A percentile compares a stretch with the other conserved stretches of the same genome.
phyloP scores from a whole-genome alignment of 2,113 vertebrate genomes.

The Ivindomyrus marchei region DNA sequence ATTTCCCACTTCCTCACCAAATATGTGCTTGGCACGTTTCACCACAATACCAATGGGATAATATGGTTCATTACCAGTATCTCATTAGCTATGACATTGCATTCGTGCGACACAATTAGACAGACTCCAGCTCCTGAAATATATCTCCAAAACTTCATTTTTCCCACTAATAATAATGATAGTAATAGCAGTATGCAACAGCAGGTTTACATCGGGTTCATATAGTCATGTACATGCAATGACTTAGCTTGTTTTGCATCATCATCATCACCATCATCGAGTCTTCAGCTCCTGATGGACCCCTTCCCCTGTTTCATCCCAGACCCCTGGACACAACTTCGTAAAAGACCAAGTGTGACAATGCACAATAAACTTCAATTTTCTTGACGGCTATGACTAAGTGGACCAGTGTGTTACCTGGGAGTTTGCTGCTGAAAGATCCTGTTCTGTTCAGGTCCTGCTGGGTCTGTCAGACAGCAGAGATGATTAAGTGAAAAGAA shows the following conservation, averaged over 20 bases:
- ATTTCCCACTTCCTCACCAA: slow-evolving; percentile 20
- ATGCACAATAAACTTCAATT: background rate
- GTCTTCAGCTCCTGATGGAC: background rate
- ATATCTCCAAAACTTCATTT: background rate
- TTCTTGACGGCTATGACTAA: background rate
- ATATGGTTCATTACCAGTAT: slow-evolving; percentile 24
- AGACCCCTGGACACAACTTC: background rate
- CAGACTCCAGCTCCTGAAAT: background rate
- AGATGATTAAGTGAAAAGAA: background rate
- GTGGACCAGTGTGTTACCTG: background rate
- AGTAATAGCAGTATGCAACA: background rate
- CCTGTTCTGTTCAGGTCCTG: background rate
- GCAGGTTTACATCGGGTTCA: background rate
- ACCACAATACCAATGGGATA: slow-evolving; percentile 18
- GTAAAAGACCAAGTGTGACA: background rate
- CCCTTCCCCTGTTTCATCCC: background rate
- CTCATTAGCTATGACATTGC: slow-evolving; percentile 23
- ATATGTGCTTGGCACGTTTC: slow-evolving; percentile 3
- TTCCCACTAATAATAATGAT: background rate
- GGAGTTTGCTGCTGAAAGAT: background rate
- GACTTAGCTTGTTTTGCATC: background rate
- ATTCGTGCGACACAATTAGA: slow-evolving; percentile 21
- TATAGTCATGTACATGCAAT: background rate
- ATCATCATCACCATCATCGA: background rate
- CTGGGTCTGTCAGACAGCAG: background rate